These are phyloP conservation scores for Lapara coniferarum DNA, from an alignment of 2,888 invertebrate genomes.

Conservation along the genomic window DNA sequence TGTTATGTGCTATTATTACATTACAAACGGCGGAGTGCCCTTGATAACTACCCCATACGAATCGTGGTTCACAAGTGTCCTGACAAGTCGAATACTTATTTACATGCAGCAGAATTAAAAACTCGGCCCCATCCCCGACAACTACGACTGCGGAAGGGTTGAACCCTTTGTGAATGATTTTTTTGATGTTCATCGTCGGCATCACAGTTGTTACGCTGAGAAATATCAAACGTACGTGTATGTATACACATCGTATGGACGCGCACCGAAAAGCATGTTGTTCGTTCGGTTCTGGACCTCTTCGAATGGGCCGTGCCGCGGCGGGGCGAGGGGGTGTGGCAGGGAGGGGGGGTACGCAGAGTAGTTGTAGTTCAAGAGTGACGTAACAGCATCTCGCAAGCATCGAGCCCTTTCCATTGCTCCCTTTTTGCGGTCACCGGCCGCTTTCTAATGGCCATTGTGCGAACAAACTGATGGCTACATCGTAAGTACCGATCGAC, in stretches of 20 bases:
- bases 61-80: slow-evolving; percentile 76
- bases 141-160: slow-evolving; percentile 71
- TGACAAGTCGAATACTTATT: slow-evolving; percentile 81
- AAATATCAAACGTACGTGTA: slow-evolving; percentile 68
- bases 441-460: slow-evolving; percentile 81
- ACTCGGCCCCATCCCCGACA: slow-evolving; percentile 75
- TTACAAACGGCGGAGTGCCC: slow-evolving; percentile 75
- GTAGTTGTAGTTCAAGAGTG: slow-evolving; percentile 66
- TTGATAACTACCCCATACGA: slow-evolving; percentile 77
- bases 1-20: slow-evolving; percentile 77
- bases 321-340: slow-evolving; percentile 44
- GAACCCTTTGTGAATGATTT: slow-evolving; percentile 76
- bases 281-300: slow-evolving; percentile 37
- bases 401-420: slow-evolving; percentile 71
- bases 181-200: slow-evolving; percentile 58
- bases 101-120: slow-evolving; percentile 79
- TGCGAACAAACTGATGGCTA: slow-evolving; percentile 65
- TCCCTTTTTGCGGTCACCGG: slow-evolving; percentile 79
- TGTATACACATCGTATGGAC: slow-evolving; percentile 36
- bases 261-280: slow-evolving; percentile 4
- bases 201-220: slow-evolving; percentile 63
- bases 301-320: slow-evolving; percentile 41
- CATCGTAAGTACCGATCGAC: slow-evolving; percentile 65
- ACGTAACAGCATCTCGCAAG: slow-evolving; percentile 77
- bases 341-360: slow-evolving; percentile 47